A percentile compares a stretch with the other conserved stretches of the same genome.
phyloP scores from a whole-genome alignment of 1,140 invertebrate species.

The Heliothis virescens region DNA sequence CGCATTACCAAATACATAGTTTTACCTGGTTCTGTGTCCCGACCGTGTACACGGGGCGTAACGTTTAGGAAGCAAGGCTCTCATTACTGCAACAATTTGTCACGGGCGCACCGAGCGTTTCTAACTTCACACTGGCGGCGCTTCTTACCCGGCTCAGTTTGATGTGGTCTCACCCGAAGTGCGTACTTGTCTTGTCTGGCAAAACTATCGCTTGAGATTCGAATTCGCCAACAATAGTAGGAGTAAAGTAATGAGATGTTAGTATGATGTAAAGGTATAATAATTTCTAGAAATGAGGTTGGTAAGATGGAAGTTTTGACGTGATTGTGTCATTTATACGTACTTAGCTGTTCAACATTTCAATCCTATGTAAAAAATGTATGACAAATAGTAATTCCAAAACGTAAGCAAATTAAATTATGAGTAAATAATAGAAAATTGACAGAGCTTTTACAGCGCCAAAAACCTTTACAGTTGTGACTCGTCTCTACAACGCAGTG shows the following conservation, averaged over 20 bases:
- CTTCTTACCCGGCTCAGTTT: slow-evolving; percentile 38
- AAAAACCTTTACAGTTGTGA: slow-evolving; percentile 1
- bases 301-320: too few species aligned
- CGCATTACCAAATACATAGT: not conserved
- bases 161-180: slow-evolving; percentile 28
- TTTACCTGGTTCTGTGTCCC: not conserved
- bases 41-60: slow-evolving; percentile 1
- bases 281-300: not conserved
- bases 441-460: too few species aligned
- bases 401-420: too few species aligned
- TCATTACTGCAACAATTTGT: slow-evolving; percentile 65
- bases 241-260: not conserved
- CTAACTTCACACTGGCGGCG: slow-evolving; percentile 53
- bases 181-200: slow-evolving; percentile 30
- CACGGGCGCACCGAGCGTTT: slow-evolving; percentile 55
- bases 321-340: too few species aligned
- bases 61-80: slow-evolving; percentile 47
- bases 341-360: too few species aligned
- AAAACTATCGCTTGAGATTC: slow-evolving; percentile 1
- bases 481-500: slow-evolving; percentile 9
- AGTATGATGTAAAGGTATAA: not conserved
- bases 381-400: too few species aligned
- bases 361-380: too few species aligned
- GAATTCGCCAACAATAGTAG: slow-evolving; percentile 5
- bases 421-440: too few species aligned